Percentiles rank a stretch among this genome's conserved stretches.
Evolutionary conservation across 53 echinoderm and acorn worm genomes (phyloP).

Genomic region (Arbacia lixula): DNA sequence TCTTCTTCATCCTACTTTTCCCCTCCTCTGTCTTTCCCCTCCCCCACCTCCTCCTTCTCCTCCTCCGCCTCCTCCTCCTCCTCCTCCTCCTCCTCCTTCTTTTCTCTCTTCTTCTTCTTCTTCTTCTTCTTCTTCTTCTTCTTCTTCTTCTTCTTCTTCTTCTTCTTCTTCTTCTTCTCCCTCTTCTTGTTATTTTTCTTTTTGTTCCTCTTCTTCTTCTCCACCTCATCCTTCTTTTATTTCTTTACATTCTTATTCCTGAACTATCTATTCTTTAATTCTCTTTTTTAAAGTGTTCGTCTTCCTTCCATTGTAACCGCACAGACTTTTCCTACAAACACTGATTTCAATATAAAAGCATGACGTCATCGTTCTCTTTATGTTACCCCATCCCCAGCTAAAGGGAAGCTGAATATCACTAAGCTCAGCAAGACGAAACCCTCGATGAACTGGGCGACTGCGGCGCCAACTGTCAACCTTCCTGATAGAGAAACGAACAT

Average conservation of each 20-base stretch:
- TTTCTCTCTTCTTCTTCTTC: conserved; percentile 16
- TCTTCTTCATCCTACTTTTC: conserved; percentile 9
- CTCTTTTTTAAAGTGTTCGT: too few species aligned
- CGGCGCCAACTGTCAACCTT: background rate
- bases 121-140: conserved; percentile 23
- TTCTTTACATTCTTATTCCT: background rate
- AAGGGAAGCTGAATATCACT: conserved; percentile 29
- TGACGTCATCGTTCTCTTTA: too few species aligned
- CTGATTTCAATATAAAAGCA: too few species aligned
- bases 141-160: conserved; percentile 24
- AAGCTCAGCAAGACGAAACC: conserved; percentile 14
- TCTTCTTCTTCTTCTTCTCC: conserved; percentile 24
- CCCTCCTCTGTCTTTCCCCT: too few species aligned
- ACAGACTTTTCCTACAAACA: too few species aligned
- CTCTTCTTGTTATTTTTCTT: conserved; percentile 23
- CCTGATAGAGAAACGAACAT: conserved; percentile 19
- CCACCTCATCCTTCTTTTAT: background rate
- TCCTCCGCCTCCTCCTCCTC: too few species aligned
- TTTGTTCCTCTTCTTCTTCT: conserved; percentile 4
- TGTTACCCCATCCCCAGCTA: conserved; percentile 6
- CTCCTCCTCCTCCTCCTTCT: conserved; percentile 19
- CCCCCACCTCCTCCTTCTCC: too few species aligned
- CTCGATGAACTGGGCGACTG: conserved; percentile 24
- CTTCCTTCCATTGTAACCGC: too few species aligned
- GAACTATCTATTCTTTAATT: too few species aligned